Base-by-base conservation (phyloP, 2,888 invertebrate species). In the Plagiodera versicolora region DNA sequence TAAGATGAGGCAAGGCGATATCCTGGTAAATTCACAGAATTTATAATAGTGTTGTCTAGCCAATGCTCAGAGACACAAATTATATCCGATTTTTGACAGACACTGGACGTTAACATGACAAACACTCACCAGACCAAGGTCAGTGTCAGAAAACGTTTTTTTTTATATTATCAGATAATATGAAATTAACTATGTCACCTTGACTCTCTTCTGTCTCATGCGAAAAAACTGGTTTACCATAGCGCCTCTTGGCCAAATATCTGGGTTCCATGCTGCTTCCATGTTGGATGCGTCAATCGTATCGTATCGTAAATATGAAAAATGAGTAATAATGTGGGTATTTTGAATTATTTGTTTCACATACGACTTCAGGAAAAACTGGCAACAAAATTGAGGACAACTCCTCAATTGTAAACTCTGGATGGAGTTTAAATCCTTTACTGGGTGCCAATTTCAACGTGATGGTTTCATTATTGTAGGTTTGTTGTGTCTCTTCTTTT, bases 211-310 rank as follows among this genome's bases (percentile, higher is more conserved):
- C 32, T 6, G 47, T 47, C n/a, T 47, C 47, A 1, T n/a, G 8
- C 4, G 47, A 47, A 47, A 47, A 47, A 47, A 47, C 17, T 47
- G 17, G n/a, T 47, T 47, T n/a, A 19, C 47, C 47, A 47, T 47
- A 17, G 47, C 47, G 10, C 47, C 47, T 11, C 8, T 18, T 47
- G 47, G 47, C 47, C 47, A 47, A 19, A 47, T 47, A 19, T 47
- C 19, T 18, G 47, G 47, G 11, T 47, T 18, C 47, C 47, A 47
- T 4, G 47, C 47, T 18, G 47, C 47, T 14, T 9, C 11, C 16
- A 45, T 9, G 16, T 45, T 45, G 16, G 45, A 45, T 14, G 45
- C 10, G 16, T 18, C 16, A 47, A 46, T 46, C 10, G 18, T 46
- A 18, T n/a, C n/a, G n/a, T n/a, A n/a, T n/a, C n/a, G n/a, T n/a